phyloP scores from a whole-genome alignment of 2,888 invertebrate species.

The Drosophila paranaensis region DNA sequence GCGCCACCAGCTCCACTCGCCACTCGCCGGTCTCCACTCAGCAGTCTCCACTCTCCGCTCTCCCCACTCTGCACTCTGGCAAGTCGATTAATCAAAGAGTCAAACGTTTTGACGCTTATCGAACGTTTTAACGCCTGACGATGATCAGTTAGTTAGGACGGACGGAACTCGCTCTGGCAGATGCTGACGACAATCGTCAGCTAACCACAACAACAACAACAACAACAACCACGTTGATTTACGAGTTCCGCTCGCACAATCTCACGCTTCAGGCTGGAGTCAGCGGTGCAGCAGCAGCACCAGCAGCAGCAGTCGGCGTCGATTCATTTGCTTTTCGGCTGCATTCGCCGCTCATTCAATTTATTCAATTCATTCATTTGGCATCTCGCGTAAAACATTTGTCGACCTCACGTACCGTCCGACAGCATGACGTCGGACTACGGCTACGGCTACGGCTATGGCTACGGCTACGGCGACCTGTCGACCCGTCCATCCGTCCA shows the following conservation, averaged over 20 bases:
- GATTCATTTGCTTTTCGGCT: slow-evolving; percentile 33
- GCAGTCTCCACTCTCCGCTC: background rate
- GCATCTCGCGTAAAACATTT: slow-evolving; percentile 31
- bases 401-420: slow-evolving; percentile 29
- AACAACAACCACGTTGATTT: slow-evolving; percentile 38
- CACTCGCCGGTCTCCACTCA: background rate
- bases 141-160: slow-evolving; percentile 29
- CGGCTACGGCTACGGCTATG: background rate
- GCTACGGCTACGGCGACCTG: background rate
- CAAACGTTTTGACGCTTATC: slow-evolving; percentile 52
- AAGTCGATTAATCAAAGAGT: slow-evolving; percentile 52
- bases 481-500: background rate
- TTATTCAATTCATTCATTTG: slow-evolving; percentile 36
- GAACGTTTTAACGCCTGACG: slow-evolving; percentile 52
- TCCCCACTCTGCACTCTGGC: slow-evolving; percentile 20
- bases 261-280: slow-evolving; percentile 42
- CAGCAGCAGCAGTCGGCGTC: slow-evolving; percentile 2
- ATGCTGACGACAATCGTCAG: slow-evolving; percentile 41
- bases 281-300: slow-evolving; percentile 1
- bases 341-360: slow-evolving; percentile 31
- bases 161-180: slow-evolving; percentile 8
- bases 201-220: background rate
- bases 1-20: background rate
- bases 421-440: slow-evolving; percentile 17
- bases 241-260: slow-evolving; percentile 60